Evolutionary conservation across 30 jellyfish, hydroid and myxozoan species (phyloP).

Genomic region (Aurelia coerulea): DNA sequence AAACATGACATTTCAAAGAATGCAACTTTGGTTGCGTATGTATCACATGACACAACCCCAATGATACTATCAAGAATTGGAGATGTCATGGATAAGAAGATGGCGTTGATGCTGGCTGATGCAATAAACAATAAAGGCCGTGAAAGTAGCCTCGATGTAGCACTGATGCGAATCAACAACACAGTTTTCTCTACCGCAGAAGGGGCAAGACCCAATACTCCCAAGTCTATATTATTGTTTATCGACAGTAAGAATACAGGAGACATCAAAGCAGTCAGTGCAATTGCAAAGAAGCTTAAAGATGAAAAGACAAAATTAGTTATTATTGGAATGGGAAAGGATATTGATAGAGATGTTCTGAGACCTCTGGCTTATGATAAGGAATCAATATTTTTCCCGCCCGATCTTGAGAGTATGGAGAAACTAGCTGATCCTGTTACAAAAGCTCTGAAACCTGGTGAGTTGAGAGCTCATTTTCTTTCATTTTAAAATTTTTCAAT

Average conservation of each 20-base stretch:
- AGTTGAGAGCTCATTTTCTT: background rate
- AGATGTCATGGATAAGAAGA: constrained; percentile 22
- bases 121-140: constrained; percentile 19
- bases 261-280: constrained; percentile 44
- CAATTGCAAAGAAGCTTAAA: constrained; percentile 68
- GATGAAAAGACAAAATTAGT: constrained; percentile 72
- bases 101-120: background rate
- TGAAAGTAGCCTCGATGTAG: constrained; percentile 25
- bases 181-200: constrained; percentile 69
- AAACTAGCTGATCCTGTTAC: constrained; percentile 44
- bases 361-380: constrained; percentile 30
- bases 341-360: constrained; percentile 18
- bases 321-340: constrained; percentile 69
- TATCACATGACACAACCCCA: constrained; percentile 58
- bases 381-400: constrained; percentile 75
- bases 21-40: constrained; percentile 39
- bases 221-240: constrained; percentile 81
- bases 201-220: constrained; percentile 82
- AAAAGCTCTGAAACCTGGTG: constrained; percentile 76
- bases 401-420: constrained; percentile 53
- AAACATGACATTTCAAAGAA: constrained; percentile 32
- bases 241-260: constrained; percentile 54
- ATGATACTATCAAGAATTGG: constrained; percentile 24
- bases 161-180: constrained; percentile 69
- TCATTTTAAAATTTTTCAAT: too few relatives aligned